These are phyloP conservation scores for Drosophila ohnishii DNA, from an alignment of 1,140 invertebrate genomes.

Conservation along the genomic window DNA sequence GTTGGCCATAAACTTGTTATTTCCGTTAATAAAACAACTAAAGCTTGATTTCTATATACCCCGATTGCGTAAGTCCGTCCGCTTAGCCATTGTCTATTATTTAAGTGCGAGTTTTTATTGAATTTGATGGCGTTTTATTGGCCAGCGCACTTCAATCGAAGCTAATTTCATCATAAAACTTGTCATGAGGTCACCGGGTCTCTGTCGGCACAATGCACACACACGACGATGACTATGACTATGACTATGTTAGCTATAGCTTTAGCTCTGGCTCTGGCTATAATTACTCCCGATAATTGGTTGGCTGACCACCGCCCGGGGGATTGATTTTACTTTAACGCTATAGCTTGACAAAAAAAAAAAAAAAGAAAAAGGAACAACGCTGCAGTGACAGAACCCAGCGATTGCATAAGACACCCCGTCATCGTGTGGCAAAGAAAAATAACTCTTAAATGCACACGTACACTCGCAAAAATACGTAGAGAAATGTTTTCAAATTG, in stretches of 20 bases:
- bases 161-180: constrained; percentile 59
- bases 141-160: constrained; percentile 41
- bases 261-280: constrained; percentile 21
- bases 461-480: not conserved
- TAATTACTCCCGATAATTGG: constrained; percentile 41
- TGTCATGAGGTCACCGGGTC: constrained; percentile 54
- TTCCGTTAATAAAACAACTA: constrained; percentile 16
- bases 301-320: constrained; percentile 1
- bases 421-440: constrained; percentile 5
- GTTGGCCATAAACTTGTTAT: constrained; percentile 23
- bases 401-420: constrained; percentile 39
- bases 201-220: constrained; percentile 6
- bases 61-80: constrained; percentile 33
- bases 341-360: not conserved
- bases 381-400: constrained; percentile 12
- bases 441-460: constrained; percentile 31
- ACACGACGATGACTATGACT: not conserved
- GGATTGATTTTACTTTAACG: constrained; percentile 26
- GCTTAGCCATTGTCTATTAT: constrained; percentile 23
- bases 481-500: too few relatives aligned
- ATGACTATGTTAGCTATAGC: not conserved
- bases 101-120: constrained; percentile 43
- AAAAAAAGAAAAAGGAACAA: not conserved
- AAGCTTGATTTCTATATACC: constrained; percentile 10
- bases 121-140: constrained; percentile 47